These are phyloP conservation scores for Aphaenogaster ashmeadi DNA, from an alignment of 1,140 invertebrate genomes.

Conservation along the genomic window DNA sequence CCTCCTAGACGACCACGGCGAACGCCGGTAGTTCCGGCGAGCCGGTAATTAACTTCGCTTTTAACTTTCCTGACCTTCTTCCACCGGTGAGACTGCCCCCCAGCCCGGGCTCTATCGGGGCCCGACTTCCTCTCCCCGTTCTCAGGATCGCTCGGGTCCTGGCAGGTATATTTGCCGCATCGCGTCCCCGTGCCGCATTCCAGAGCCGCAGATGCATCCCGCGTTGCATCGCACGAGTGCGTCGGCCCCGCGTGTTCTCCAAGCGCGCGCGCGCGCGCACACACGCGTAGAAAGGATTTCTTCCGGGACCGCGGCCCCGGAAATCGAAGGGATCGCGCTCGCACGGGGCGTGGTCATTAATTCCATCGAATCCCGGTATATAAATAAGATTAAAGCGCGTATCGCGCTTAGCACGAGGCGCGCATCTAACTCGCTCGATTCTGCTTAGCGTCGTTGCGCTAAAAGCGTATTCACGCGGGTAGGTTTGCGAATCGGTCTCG, in stretches of 20 bases:
- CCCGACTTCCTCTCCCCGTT: constrained; percentile 11
- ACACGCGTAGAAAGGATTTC: constrained; percentile 67
- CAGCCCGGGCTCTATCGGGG: constrained; percentile 42
- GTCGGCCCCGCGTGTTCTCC: constrained; percentile 59
- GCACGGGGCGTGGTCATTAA: constrained; percentile 74
- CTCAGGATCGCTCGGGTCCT: constrained; percentile 61
- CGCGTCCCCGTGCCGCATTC: constrained; percentile 58
- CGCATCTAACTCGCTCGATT: constrained; percentile 13
- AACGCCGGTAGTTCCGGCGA: constrained; percentile 54
- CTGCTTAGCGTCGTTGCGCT: background rate
- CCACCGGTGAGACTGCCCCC: background rate
- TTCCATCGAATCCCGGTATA: constrained; percentile 74
- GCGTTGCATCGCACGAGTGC: constrained; percentile 68
- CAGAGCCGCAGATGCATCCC: constrained; percentile 66
- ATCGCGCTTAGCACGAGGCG: constrained; percentile 40
- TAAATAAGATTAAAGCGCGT: constrained; percentile 75
- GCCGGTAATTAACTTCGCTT: constrained; percentile 62
- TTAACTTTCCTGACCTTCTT: constrained; percentile 57
- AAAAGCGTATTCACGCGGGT: constrained; percentile 17
- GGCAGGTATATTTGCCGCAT: constrained; percentile 64
- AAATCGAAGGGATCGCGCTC: constrained; percentile 69
- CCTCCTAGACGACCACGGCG: background rate
- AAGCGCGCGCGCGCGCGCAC: background rate
- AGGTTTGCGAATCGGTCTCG: background rate
- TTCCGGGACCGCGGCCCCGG: constrained; percentile 78